Evolutionary conservation across 2,888 invertebrate species (phyloP), one percentile per base, ranked within the genome.

Genomic region (Hyppa rectilinea): DNA sequence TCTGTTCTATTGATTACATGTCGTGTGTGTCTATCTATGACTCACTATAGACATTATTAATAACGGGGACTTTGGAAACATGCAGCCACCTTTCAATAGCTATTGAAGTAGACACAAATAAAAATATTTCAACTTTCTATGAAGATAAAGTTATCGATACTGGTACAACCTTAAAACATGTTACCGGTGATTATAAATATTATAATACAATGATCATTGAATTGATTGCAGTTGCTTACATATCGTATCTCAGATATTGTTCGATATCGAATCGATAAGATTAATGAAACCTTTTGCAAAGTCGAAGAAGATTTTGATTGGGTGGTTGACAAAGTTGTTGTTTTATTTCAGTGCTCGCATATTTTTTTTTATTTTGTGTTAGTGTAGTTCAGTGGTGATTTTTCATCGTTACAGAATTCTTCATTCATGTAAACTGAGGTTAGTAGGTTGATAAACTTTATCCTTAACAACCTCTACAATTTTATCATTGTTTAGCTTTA

Each of bases 241-340:
- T 79, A 75, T 75, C 77, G 80, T 76, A 68, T 23, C 55, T 63
- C 55, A 71, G 70, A 79, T 79, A 78, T 80, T 78, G 56, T 78
- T 75, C 49, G 83, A 82, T 87, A 85, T 80, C 74, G 47, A 81
- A 78, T 67, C 62, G 88, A 89, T 88, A 83, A 88, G 85, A 88
- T 88, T 80, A 77, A 38, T 38, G 53, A 62, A 80, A 77, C 69
- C 40, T 84, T 85, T 83, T 56, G 67, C 47, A 34, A 66, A 79
- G 34, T 79, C 74, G 23, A 63, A 60, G 61, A 78, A 59, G 43
- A 49, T 79, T 67, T 79, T 63, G 47, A 73, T 63, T 79, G 23
- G 36, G 36, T 52, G 36, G 55, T 67, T 63, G 78, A 52, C 47
- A 38, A 45, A 60, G 52, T 52, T 56, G 62, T 31, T 36, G 67